Evolutionary conservation across 2,888 invertebrate genomes (phyloP), one percentile per base, ranked within the genome.

Genomic region (Microplitis deprimator): DNA sequence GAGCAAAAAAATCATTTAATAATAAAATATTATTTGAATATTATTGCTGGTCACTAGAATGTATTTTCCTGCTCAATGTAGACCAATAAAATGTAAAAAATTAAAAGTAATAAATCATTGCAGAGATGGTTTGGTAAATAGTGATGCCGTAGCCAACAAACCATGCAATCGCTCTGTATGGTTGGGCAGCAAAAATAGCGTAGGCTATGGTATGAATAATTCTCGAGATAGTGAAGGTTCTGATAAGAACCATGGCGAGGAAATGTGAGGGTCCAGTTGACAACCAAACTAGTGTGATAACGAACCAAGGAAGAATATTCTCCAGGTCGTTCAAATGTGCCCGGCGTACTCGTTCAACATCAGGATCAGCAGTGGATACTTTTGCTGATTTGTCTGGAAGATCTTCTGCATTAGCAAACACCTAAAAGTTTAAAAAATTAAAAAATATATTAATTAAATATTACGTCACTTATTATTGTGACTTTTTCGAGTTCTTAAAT

Each of bases 271-370:
- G 93, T n/a, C 89, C 88, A 0, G 92, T 92, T 72, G 90, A 83
- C 3, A 92, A 85, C 88, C 92, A 93, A 13, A 92, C 80, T 5
- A 90, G 86, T 0, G 91, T 92, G 39, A 91, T 82, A 39, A 91
- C 86, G 82, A 92, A 92, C 82, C 92, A 90, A 0, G 92, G 89
- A 16, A 87, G 81, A 73, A 93, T 90, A 84, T 93, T 93, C 84
- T 93, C 93, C 68, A 93, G 82, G 83, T 93, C 93, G 82, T 93
- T 93, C 78, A 89, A 86, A 83, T 93, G 93, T 8, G 91, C 91
- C 80, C 93, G 92, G 84, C 92, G 87, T 1, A 91, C 89, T 79
- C 92, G 86, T 83, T 92, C 92, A 0, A 92, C 89, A 80, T 92
- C 91, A 6, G 88, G 87, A 82, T 92, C 91, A 61, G 87, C 83